Conservation (phyloP, 1,140 invertebrate species). For the Habropoda laboriosa region DNA sequence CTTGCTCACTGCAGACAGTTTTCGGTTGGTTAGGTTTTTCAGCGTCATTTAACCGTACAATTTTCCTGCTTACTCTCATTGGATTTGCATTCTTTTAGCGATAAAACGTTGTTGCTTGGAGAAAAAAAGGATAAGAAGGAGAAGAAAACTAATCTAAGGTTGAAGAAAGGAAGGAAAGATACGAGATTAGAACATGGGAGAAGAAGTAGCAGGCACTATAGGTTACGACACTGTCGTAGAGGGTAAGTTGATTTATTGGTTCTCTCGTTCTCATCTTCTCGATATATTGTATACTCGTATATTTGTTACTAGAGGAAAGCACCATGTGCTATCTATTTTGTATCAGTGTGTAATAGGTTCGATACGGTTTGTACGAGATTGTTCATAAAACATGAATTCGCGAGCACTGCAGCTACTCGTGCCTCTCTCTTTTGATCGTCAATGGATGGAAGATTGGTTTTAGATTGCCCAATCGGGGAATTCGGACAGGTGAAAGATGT, state of each 20-base stretch:
- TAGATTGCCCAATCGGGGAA: slow-evolving; percentile 82
- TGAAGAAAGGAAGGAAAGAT: background rate
- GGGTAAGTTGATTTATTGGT: slow-evolving; percentile 46
- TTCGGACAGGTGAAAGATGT: slow-evolving; percentile 82
- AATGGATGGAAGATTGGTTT: too few relatives aligned
- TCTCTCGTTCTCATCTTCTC: background rate
- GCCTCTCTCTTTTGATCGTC: too few relatives aligned
- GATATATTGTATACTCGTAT: too few relatives aligned
- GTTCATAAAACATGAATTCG: too few relatives aligned
- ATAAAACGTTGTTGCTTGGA: too few relatives aligned
- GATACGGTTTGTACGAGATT: too few relatives aligned
- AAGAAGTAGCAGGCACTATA: slow-evolving; percentile 3
- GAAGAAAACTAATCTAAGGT: too few relatives aligned
- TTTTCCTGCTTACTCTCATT: background rate
- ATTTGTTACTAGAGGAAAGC: too few relatives aligned
- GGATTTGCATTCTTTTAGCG: background rate
- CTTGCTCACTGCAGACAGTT: background rate
- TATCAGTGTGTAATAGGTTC: too few relatives aligned
- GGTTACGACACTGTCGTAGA: slow-evolving; percentile 30
- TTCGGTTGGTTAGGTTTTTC: slow-evolving; percentile 24
- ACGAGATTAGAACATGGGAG: slow-evolving; percentile 10
- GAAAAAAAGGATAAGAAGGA: too few relatives aligned
- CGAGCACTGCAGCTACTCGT: too few relatives aligned
- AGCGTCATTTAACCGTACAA: background rate
- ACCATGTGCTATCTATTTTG: too few relatives aligned